Percentiles rank a stretch among this genome's conserved stretches.
phyloP scores from a whole-genome alignment of 2,113 vertebrate genomes.

The Oxygymnocypris stewartii region DNA sequence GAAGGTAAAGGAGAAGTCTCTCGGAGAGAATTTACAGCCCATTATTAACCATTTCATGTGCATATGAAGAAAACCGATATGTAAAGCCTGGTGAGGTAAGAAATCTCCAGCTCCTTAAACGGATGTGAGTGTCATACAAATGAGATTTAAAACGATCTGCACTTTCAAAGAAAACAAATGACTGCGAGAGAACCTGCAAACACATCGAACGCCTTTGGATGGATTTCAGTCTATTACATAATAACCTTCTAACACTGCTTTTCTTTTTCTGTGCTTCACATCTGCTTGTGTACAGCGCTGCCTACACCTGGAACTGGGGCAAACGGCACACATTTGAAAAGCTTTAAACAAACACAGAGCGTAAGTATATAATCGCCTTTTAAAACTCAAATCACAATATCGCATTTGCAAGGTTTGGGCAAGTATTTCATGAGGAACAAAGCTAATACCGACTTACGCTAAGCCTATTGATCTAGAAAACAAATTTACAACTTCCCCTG shows the following conservation, averaged over 20 bases:
- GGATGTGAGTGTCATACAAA: not conserved
- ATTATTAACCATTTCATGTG: slow-evolving; percentile 27
- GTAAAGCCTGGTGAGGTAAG: not conserved
- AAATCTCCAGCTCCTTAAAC: not conserved
- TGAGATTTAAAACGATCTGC: not conserved
- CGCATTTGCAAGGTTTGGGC: slow-evolving; percentile 21
- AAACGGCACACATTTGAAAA: not conserved
- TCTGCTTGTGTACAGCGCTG: slow-evolving; percentile 9
- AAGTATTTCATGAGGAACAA: not conserved
- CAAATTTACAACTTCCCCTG: not conserved
- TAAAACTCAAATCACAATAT: slow-evolving; percentile 3
- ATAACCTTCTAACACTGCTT: slow-evolving; percentile 18
- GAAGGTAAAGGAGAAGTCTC: not conserved
- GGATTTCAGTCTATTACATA: slow-evolving; percentile 13
- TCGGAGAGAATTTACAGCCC: slow-evolving; percentile 15
- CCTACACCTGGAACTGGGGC: not conserved
- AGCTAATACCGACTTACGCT: slow-evolving; percentile 16
- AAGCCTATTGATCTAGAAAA: not conserved
- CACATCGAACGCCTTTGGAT: not conserved
- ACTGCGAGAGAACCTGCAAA: slow-evolving; percentile 16
- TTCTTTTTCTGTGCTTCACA: slow-evolving; percentile 17
- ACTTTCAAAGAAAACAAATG: slow-evolving; percentile 12
- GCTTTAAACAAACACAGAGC: slow-evolving; percentile 41
- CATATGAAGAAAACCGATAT: not conserved
- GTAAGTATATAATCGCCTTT: slow-evolving; percentile 33